Conservation (phyloP, 2,888 invertebrate genomes). For the Rhamphomyia laevipes region DNA sequence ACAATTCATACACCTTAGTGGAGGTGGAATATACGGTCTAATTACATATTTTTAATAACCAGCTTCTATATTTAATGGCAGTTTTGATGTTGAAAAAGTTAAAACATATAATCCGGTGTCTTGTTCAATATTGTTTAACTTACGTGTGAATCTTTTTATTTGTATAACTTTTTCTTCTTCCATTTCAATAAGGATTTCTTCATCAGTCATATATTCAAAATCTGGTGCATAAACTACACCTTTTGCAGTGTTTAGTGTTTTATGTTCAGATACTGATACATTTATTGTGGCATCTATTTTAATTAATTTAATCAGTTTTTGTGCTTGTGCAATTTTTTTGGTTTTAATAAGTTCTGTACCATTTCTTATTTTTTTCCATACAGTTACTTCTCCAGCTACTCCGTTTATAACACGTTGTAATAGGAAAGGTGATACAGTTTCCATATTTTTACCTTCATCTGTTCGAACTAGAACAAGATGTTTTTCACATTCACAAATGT, state of each 20-base stretch:
- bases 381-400: too few relatives aligned
- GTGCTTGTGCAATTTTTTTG: too few relatives aligned
- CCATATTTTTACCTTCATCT: too few relatives aligned
- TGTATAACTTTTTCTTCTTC: not conserved
- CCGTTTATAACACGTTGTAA: too few relatives aligned
- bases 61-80: not conserved
- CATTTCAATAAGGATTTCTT: not conserved
- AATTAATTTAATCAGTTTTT: not conserved
- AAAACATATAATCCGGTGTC: not conserved
- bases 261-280: not conserved
- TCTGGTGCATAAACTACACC: not conserved
- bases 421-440: too few relatives aligned
- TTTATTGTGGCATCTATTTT: not conserved
- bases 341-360: too few relatives aligned
- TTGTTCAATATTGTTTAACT: not conserved
- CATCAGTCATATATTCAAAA: not conserved
- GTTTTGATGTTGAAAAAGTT: not conserved
- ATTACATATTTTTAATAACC: not conserved
- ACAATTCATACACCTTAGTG: not conserved
- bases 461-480: too few relatives aligned
- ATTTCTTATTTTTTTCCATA: too few relatives aligned
- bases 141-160: too few relatives aligned
- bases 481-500: too few relatives aligned
- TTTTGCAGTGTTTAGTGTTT: not conserved
- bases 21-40: not conserved